Base-by-base conservation (phyloP, 2,888 invertebrate genomes). In the Ectobius pallidus region DNA sequence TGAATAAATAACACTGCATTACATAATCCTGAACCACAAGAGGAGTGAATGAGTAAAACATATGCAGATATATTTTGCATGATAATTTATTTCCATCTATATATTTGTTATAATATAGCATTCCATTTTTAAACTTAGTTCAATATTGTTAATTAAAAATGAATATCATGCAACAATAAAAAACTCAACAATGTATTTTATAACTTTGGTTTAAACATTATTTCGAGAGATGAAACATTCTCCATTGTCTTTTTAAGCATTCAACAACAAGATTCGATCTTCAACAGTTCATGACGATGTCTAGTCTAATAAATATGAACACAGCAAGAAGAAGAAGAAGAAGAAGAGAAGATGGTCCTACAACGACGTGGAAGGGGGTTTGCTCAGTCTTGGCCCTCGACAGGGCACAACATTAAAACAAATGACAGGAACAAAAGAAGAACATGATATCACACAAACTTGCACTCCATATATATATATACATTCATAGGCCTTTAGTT, bases 71-170 rank as follows among this genome's bases (percentile, higher is more conserved):
- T n/a, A n/a, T n/a, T n/a, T n/a, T n/a, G n/a, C n/a, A n/a, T n/a
- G n/a, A n/a, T n/a, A n/a, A 9, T 65, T 65, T 65, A 65, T 65
- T 65, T 65, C 65, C 65, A 65, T 46, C 46, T 65, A 65, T 65
- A 65, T 44, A 18, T 65, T 42, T 25, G 20, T 55, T 65, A 65
- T 65, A 65, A 65, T 65, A 65, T 46, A 65, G 46, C 46, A 65
- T 46, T 46, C 65, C 46, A 65, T 46, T 16, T 42, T 39, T 42
- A 16, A 22, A 42, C 62, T 62, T 62, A 62, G 30, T 32, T 32
- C 62, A 32, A 32, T 11, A 62, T 32, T 62, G 34, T 63, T 42
- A 63, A 42, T 63, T 9, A 63, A 42, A 46, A 65, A 22, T 27
- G 20, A 65, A 32, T 27, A 42, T 65, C 65, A 65, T 46, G 65